Evolutionary conservation across 2,888 invertebrate species (phyloP).

Genomic region (Callosobruchus maculatus): DNA sequence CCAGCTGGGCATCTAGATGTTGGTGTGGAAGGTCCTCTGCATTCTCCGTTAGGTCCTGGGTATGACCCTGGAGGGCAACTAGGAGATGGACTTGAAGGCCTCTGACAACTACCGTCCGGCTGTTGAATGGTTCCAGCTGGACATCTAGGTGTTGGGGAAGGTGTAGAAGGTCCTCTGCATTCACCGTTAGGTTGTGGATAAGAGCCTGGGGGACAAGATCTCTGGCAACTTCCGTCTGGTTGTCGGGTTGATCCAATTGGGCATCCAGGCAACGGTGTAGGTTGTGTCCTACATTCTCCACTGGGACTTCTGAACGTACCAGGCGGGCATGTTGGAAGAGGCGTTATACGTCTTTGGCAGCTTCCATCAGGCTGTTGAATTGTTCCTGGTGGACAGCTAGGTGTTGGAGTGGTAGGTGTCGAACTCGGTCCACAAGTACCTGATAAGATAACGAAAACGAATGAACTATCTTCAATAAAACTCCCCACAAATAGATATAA

Average conservation of each 20-base stretch:
- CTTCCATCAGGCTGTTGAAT: conserved; percentile 10
- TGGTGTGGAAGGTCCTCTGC: conserved; percentile 11
- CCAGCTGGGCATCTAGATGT: conserved; percentile 18
- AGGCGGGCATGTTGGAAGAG: conserved; percentile 18
- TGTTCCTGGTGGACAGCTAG: conserved; percentile 12
- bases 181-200: conserved; percentile 10
- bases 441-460: background rate
- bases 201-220: conserved; percentile 14
- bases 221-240: conserved; percentile 12
- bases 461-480: too few species aligned
- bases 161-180: conserved; percentile 13
- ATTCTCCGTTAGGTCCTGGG: conserved; percentile 11
- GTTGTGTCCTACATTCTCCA: conserved; percentile 14
- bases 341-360: conserved; percentile 13
- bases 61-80: conserved; percentile 12
- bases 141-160: conserved; percentile 13
- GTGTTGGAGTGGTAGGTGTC: conserved; percentile 4
- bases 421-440: conserved; percentile 5
- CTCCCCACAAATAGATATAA: background rate
- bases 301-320: conserved; percentile 15
- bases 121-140: conserved; percentile 11
- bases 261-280: conserved; percentile 12
- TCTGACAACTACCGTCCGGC: conserved; percentile 11
- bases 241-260: conserved; percentile 8
- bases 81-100: conserved; percentile 7